A percentile compares a stretch with the other conserved stretches of the same genome.
These are phyloP conservation scores for Sebastes taczanowskii DNA, from an alignment of 2,797 vertebrate genomes.

Conservation along the genomic window DNA sequence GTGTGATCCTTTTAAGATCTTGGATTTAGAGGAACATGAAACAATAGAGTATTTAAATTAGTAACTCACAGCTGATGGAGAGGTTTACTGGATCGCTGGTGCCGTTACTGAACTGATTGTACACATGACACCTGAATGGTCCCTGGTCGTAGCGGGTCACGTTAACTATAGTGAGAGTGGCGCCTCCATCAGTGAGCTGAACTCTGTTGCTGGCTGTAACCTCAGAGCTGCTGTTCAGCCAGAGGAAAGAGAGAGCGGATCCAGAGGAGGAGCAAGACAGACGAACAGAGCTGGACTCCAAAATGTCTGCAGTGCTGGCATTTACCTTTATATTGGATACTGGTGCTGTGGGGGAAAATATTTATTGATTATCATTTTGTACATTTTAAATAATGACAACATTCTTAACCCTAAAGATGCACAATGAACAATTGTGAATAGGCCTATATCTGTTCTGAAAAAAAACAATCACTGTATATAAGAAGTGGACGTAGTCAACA, in stretches of 20 bases:
- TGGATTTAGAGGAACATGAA: not conserved
- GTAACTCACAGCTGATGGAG: constrained; percentile 65
- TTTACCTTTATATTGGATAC: constrained; percentile 45
- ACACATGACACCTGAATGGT: constrained; percentile 59
- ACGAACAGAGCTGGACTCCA: constrained; percentile 46
- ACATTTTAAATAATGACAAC: not conserved
- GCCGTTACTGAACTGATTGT: constrained; percentile 53
- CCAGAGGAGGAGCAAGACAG: constrained; percentile 70
- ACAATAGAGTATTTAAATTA: not conserved
- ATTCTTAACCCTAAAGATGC: not conserved
- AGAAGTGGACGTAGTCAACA: too few species aligned
- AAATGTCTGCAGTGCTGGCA: constrained; percentile 29
- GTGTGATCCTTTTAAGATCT: not conserved
- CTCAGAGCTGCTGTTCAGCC: constrained; percentile 68
- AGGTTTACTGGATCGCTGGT: constrained; percentile 41
- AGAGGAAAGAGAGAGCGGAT: constrained; percentile 55
- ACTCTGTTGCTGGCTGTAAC: constrained; percentile 52
- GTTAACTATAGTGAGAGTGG: constrained; percentile 51
- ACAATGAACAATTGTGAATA: too few species aligned
- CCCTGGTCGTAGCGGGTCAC: constrained; percentile 67
- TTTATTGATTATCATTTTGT: not conserved
- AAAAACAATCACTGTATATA: too few species aligned
- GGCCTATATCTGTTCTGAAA: too few species aligned
- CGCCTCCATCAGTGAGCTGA: constrained; percentile 41
- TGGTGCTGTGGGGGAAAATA: constrained; percentile 29